Conservation (phyloP, 2,113 vertebrate genomes). For the Gila orcuttii region DNA sequence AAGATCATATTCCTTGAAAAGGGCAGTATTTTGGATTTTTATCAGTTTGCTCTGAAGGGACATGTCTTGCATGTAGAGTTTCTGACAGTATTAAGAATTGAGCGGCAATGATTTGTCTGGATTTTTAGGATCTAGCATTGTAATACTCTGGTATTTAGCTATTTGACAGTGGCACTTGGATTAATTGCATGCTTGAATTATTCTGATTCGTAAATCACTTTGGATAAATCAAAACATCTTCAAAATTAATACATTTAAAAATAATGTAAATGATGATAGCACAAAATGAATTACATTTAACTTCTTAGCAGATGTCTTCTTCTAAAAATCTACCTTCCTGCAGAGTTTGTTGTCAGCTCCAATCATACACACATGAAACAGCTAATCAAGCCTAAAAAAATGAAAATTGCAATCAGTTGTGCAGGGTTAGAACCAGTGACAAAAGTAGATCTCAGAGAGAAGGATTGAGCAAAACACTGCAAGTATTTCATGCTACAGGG, state of each 20-base stretch:
- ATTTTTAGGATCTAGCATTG: constrained; percentile 1
- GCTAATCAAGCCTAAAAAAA: neutral
- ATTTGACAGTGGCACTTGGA: neutral
- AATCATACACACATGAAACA: neutral
- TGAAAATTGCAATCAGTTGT: neutral
- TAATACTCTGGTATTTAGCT: neutral
- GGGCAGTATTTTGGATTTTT: neutral
- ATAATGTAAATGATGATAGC: neutral
- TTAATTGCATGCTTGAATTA: neutral
- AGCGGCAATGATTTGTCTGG: constrained; percentile 11
- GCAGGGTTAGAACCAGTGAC: neutral
- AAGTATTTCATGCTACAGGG: neutral
- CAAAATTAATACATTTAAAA: neutral
- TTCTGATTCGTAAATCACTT: neutral
- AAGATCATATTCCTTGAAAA: neutral
- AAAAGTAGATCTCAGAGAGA: neutral
- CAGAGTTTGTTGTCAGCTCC: neutral
- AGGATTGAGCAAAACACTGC: neutral
- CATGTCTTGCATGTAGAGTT: neutral
- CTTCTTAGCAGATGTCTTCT: neutral
- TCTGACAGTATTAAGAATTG: neutral
- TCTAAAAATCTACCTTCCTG: neutral
- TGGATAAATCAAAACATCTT: neutral
- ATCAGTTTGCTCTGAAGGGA: neutral
- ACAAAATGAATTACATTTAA: neutral